Base-by-base conservation (phyloP, 2,888 invertebrate species). In the Latrodectus elegans region DNA sequence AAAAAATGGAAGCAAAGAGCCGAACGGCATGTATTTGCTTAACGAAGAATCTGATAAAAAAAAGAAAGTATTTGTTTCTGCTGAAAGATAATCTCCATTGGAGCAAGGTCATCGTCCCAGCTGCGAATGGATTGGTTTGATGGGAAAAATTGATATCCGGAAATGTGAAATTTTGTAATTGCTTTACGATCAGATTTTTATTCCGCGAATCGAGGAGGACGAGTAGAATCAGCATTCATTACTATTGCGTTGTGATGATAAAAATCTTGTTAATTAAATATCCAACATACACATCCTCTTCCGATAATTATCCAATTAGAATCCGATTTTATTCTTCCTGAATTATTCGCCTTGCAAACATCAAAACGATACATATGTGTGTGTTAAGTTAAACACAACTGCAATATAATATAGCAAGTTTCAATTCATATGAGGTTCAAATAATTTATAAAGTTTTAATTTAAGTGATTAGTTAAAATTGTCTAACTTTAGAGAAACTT, bases 21-120 rank as follows among this genome's bases (percentile, higher is more conserved):
- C 38, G 38, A 38, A 38, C 4, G 38, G 4, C 38, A 4, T 38
- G 38, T 80, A 79, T 86, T 86, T 86, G 85, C 80, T 86, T 86
- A 80, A 86, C 80, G 80, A 73, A 86, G 70, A 53, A 86, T 86
- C 85, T 80, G 80, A 86, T 86, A 86, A 86, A 86, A 65, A 38
- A 38, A 53, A 26, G 49, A 49, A 60, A 52, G 49, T 14, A 68
- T 67, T 68, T 82, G 71, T 72, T 83, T 73, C 49, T 38, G 55
- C 4, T 75, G 65, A 80, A 72, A 76, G 80, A 80, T 80, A 80
- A 86, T 80, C 84, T 60, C 64, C 60, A 49, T 75, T 60, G 65
- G 67, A 73, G 68, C 79, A 78, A 64, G 85, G 85, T 86, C 85
- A 86, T 80, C 80, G 85, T 26, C 51, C 81, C 51, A 67, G 38